Evolutionary conservation across 2,888 invertebrate genomes (phyloP).

Genomic region (Pecten maximus): DNA sequence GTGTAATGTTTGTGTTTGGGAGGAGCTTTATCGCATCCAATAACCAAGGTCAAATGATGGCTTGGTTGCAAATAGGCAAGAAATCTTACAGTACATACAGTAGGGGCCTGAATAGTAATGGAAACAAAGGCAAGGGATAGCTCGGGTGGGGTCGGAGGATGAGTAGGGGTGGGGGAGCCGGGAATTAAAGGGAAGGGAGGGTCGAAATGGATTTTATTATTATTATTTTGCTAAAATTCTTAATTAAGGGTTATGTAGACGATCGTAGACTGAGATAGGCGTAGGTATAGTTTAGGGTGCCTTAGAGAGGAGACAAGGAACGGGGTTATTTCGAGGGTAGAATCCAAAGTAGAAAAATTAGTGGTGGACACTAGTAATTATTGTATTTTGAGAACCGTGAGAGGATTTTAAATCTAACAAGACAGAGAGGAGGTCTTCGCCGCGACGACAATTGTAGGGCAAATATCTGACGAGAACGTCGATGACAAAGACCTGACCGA

Average conservation of each 20-base stretch:
- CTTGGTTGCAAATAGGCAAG: no score
- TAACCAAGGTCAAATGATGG: no score
- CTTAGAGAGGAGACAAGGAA: background rate
- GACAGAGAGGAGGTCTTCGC: background rate
- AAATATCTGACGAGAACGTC: slow-evolving; percentile 1
- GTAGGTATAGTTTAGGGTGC: background rate
- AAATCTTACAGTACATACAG: no score
- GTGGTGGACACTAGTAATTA: background rate
- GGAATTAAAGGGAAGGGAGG: no score
- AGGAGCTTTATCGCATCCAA: no score
- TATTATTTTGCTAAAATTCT: no score
- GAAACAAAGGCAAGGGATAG: background rate
- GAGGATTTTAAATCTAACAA: background rate
- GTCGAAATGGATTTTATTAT: no score
- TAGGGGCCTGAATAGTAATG: no score
- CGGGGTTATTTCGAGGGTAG: background rate
- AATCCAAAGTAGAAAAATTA: background rate
- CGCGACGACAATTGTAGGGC: background rate
- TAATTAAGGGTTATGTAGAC: no score
- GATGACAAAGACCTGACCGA: background rate
- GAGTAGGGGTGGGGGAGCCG: background rate
- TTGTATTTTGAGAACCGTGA: background rate
- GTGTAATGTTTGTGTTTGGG: no score
- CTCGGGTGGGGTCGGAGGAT: background rate
- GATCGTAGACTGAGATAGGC: background rate